Conservation (phyloP, 2,888 invertebrate species). For the Ctena decussata region DNA sequence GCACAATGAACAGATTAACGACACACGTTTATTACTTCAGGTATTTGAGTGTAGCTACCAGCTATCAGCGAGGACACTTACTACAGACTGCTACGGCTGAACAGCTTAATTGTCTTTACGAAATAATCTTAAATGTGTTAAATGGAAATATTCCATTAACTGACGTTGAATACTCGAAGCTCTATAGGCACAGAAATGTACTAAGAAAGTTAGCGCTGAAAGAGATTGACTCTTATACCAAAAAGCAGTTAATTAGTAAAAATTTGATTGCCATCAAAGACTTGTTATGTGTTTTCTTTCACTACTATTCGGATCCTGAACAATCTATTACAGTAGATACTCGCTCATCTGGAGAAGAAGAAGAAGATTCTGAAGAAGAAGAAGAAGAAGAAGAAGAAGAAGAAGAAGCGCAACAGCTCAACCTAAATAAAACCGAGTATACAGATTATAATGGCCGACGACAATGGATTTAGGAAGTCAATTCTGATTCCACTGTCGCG, state of each 20-base stretch:
- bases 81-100: constrained; percentile 4
- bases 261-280: not conserved
- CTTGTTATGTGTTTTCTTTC: not conserved
- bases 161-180: not conserved
- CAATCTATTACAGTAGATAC: not conserved
- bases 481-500: constrained; percentile 11
- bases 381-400: not conserved
- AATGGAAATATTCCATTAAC: not conserved
- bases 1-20: not conserved
- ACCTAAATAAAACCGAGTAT: not conserved
- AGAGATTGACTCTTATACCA: not conserved
- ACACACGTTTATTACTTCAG: not conserved
- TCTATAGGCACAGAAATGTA: constrained; percentile 4
- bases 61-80: not conserved
- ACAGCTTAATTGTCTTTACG: not conserved
- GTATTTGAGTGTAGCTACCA: not conserved
- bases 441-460: not conserved
- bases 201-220: constrained; percentile 17
- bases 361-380: not conserved
- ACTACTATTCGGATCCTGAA: not conserved
- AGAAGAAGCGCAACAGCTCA: not conserved
- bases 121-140: not conserved
- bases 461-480: constrained; percentile 4
- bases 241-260: not conserved
- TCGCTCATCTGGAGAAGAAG: not conserved